These are phyloP conservation scores for Cavia porcellus DNA, from an alignment of 2,113 vertebrate genomes.

Conservation along the genomic window DNA sequence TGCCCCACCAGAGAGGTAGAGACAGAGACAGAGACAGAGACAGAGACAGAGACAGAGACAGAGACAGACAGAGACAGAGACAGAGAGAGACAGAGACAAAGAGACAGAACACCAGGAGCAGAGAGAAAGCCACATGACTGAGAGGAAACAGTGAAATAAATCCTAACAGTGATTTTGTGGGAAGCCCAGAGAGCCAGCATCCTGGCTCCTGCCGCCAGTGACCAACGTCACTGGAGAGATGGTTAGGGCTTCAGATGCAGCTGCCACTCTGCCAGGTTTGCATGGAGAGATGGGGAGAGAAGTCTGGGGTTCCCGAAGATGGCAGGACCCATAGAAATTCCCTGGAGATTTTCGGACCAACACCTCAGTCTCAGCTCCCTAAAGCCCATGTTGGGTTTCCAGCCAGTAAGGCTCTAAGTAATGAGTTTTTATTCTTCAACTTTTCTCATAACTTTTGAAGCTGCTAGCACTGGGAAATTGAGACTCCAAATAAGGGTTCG, in stretches of 20 bases:
- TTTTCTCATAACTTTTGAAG: background rate
- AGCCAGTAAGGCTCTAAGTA: background rate
- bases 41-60: background rate
- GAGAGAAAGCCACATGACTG: background rate
- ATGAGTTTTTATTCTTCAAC: background rate
- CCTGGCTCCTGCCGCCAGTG: no score
- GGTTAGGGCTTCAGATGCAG: no score
- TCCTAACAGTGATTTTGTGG: background rate
- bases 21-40: no score
- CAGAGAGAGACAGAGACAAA: background rate
- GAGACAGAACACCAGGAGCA: background rate
- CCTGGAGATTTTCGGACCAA: background rate
- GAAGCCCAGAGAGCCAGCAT: background rate
- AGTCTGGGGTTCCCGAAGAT: no score
- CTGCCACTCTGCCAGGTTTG: background rate
- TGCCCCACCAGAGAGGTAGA: no score
- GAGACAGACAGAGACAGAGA: background rate
- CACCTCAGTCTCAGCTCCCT: background rate
- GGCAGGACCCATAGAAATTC: no score
- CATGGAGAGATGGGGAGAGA: background rate
- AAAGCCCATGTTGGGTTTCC: background rate
- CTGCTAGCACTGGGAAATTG: background rate
- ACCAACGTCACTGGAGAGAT: background rate
- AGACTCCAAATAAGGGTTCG: background rate
- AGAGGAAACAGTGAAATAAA: no score